These are phyloP conservation scores for Nezara viridula DNA, from an alignment of 2,888 invertebrate genomes.

Conservation along the genomic window DNA sequence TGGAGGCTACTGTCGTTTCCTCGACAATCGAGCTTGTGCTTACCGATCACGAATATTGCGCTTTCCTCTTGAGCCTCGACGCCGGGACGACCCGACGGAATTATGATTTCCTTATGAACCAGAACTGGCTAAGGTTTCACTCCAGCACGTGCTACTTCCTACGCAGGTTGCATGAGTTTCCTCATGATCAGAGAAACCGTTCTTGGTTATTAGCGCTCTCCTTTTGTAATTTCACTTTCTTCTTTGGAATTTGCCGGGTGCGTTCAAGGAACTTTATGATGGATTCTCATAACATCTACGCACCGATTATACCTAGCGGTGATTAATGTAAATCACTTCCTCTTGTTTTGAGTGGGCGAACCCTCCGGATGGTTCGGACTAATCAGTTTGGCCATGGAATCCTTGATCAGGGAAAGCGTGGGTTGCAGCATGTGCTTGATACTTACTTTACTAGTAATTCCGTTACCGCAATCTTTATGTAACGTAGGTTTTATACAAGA, in stretches of 20 bases:
- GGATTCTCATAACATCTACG: background rate
- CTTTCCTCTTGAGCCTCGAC: background rate
- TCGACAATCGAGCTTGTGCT: background rate
- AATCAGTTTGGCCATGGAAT: constrained; percentile 1
- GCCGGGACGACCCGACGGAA: background rate
- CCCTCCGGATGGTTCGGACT: background rate
- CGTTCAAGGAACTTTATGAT: background rate
- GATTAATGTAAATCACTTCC: background rate
- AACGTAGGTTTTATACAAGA: background rate
- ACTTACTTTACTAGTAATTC: background rate
- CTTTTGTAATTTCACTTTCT: background rate
- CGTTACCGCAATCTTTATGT: background rate
- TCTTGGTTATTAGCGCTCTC: background rate
- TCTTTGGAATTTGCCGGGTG: background rate
- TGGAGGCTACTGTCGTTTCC: background rate
- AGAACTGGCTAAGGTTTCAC: background rate
- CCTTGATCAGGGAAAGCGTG: background rate
- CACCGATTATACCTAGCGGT: background rate
- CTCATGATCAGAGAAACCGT: background rate
- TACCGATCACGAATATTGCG: background rate
- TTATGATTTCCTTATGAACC: constrained; percentile 20
- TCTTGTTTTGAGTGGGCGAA: background rate
- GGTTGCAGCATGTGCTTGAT: background rate
- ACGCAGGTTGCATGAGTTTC: background rate
- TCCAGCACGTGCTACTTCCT: background rate